These are phyloP conservation scores for Sebastes kiyomatsui DNA, from an alignment of 2,797 vertebrate genomes.

Conservation along the genomic window DNA sequence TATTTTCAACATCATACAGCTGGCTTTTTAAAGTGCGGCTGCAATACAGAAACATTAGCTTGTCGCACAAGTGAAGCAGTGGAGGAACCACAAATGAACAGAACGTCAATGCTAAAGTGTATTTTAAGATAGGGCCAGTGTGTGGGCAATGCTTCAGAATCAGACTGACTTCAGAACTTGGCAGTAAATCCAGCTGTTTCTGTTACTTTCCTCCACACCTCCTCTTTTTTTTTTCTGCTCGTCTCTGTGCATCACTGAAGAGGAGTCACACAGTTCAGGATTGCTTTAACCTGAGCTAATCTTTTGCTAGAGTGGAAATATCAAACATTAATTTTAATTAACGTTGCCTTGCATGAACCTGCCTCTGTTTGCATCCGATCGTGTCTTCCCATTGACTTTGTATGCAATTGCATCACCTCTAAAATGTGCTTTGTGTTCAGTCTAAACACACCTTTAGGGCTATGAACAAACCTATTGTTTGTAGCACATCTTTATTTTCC, in stretches of 20 bases:
- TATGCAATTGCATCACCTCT: background rate
- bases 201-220: too few species aligned
- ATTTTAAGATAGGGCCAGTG: background rate
- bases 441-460: background rate
- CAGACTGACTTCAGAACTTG: too few species aligned
- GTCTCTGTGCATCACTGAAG: too few species aligned
- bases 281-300: too few species aligned
- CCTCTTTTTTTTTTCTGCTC: too few species aligned
- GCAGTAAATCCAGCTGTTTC: too few species aligned
- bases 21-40: too few species aligned
- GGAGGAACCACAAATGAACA: background rate
- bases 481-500: background rate
- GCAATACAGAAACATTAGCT: background rate
- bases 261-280: too few species aligned
- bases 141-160: too few species aligned
- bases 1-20: too few species aligned
- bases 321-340: background rate
- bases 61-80: background rate
- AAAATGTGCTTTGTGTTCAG: background rate
- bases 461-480: rapidly evolving
- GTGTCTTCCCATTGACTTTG: background rate
- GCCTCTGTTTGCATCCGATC: background rate
- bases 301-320: too few species aligned
- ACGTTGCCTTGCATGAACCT: background rate
- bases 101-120: background rate